Evolutionary conservation across 2,113 vertebrate species (phyloP).

Genomic region (Ellobius talpinus): DNA sequence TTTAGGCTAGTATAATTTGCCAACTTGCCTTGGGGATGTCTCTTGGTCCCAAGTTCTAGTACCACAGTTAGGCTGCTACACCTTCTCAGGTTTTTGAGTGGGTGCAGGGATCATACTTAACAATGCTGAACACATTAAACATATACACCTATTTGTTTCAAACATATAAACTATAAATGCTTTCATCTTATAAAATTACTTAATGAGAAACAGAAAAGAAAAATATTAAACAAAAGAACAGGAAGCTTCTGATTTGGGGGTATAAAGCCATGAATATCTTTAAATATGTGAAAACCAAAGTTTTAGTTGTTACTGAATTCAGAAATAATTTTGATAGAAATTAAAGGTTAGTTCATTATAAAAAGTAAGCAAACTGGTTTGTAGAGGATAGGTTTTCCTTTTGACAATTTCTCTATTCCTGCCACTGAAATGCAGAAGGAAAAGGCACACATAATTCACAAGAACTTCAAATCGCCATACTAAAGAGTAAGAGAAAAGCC

Average conservation of each 20-base stretch:
- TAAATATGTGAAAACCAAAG: background rate
- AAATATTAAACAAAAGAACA: background rate
- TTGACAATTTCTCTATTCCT: background rate
- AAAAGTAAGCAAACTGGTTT: background rate
- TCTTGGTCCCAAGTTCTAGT: background rate
- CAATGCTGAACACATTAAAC: background rate
- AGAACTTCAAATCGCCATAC: background rate
- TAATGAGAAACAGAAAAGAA: background rate
- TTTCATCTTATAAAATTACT: background rate
- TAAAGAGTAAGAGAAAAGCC: background rate
- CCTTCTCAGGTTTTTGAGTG: background rate
- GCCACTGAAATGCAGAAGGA: background rate
- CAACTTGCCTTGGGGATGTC: background rate
- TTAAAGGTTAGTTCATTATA: background rate
- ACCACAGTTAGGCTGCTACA: background rate
- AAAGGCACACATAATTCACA: background rate
- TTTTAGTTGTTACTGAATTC: background rate
- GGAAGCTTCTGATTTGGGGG: background rate
- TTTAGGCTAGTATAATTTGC: background rate
- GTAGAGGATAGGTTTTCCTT: background rate
- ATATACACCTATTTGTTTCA: background rate
- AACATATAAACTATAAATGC: background rate
- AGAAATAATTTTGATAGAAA: constrained; percentile 1
- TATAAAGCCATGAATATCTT: background rate
- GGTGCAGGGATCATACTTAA: background rate